These are phyloP conservation scores for Columba guinea DNA, from an alignment of 2,797 vertebrate species.

Conservation along the genomic window DNA sequence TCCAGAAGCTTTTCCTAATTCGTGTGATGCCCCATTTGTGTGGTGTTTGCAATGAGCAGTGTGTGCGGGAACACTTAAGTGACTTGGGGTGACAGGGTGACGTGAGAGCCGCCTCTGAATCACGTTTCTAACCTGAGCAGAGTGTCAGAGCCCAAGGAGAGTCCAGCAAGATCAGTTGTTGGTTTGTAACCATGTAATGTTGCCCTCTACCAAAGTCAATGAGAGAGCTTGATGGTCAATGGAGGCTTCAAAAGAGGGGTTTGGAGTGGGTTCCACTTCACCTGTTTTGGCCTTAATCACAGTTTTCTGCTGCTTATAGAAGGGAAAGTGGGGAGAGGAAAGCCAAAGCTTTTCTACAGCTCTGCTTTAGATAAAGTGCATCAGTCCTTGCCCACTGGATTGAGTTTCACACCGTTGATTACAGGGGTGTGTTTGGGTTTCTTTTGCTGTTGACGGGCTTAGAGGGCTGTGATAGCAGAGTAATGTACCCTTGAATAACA, in stretches of 20 bases:
- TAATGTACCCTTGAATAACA: background rate
- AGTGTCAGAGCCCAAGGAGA: background rate
- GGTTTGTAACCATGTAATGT: background rate
- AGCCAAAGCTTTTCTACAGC: background rate
- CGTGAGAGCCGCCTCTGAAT: background rate
- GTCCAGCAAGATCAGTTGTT: background rate
- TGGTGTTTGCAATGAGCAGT: background rate
- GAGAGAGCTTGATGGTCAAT: background rate
- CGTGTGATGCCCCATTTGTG: background rate
- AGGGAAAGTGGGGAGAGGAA: background rate
- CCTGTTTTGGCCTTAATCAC: background rate
- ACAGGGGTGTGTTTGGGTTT: background rate
- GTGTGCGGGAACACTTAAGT: accelerated
- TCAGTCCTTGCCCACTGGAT: background rate
- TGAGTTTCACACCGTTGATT: background rate
- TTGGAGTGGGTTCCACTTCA: background rate
- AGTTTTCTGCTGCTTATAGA: background rate
- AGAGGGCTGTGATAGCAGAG: background rate
- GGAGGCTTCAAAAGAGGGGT: background rate
- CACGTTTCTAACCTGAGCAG: background rate
- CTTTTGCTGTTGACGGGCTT: background rate
- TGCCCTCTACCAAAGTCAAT: background rate
- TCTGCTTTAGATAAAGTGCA: background rate
- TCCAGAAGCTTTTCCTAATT: background rate
- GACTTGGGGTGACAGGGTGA: background rate